Evolutionary conservation across 2,113 vertebrate genomes (phyloP), one percentile per base, ranked within the genome.

Genomic region (Aegotheles bennettii): DNA sequence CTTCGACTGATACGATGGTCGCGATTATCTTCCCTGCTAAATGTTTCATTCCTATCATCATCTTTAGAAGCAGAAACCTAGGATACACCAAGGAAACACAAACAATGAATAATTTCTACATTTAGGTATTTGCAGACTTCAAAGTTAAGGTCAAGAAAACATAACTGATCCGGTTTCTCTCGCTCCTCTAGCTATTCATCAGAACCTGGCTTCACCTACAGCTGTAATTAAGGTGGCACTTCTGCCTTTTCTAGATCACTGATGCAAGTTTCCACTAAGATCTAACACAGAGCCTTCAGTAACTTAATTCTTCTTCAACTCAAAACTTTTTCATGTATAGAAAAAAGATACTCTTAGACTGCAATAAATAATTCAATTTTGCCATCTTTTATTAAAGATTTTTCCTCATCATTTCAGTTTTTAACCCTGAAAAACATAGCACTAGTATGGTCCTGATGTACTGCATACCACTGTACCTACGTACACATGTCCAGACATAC

Each of bases 31-130:
- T 98, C 97, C 5, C 97, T 96, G 48, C 63, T 23, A 9, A 79
- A 7, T 0, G 97, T 98, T 50, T 96, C 97, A 84, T 99, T 99
- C 91, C 97, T 99, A 18, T 98, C 98, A 2, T 97, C 93, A 16
- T 91, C 89, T 67, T 97, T 96, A 12, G 95, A 87, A 85, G 91
- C 54, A 71, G 97, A 98, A 92, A 98, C 33, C 98, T 98, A 51
- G 36, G 45, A 92, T 12, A 42, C 38, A 93, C 20, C 56, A 83
- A 85, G 54, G 51, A 77, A 95, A 61, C 13, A 6, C 36, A 53
- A 77, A 63, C 2, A 77, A 20, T 5, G 16, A 77, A 21, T 56
- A 71, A 74, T 42, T 51, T 28, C 68, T 56, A 33, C 15, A 20
- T 17, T 69, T 50, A 53, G 17, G 0, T 38, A 21, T 33, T 35